A percentile compares a stretch with the other conserved stretches of the same genome.
phyloP scores from a whole-genome alignment of 2,797 vertebrate species.

The Molossus alvarezi region DNA sequence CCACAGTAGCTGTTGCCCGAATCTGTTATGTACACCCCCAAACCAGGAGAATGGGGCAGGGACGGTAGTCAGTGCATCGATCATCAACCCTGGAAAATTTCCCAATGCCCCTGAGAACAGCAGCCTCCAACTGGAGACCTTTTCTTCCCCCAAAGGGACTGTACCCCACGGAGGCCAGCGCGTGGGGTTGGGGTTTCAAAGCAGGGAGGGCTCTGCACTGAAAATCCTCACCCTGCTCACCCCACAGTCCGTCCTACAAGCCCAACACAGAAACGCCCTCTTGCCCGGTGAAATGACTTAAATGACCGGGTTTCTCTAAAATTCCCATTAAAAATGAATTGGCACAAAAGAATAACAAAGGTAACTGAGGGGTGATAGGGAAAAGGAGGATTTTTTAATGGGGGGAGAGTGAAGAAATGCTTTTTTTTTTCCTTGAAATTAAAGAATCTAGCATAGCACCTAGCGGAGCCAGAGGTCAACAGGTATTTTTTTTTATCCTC shows the following conservation, averaged over 20 bases:
- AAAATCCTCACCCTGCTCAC: neutral
- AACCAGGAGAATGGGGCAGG: neutral
- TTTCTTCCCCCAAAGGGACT: neutral
- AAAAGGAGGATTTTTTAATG: neutral
- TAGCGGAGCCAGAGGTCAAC: neutral
- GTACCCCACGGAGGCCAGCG: neutral
- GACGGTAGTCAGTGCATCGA: neutral
- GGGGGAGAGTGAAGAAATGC: neutral
- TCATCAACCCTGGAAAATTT: neutral
- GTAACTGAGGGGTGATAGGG: neutral
- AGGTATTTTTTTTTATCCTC: no score
- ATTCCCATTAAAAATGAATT: constrained; percentile 11
- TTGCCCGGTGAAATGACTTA: neutral
- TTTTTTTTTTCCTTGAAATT: neutral
- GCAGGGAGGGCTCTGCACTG: neutral
- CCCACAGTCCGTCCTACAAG: neutral
- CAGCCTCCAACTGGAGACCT: neutral
- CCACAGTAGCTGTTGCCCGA: neutral
- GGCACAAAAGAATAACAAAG: neutral
- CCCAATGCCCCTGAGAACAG: neutral
- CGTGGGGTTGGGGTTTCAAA: neutral
- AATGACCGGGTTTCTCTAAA: neutral
- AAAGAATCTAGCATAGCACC: neutral
- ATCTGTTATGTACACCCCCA: neutral
- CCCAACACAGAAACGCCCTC: neutral